Evolutionary conservation across 1,140 invertebrate species (phyloP), one percentile per base, ranked within the genome.

Genomic region (Caenorhabditis latens): DNA sequence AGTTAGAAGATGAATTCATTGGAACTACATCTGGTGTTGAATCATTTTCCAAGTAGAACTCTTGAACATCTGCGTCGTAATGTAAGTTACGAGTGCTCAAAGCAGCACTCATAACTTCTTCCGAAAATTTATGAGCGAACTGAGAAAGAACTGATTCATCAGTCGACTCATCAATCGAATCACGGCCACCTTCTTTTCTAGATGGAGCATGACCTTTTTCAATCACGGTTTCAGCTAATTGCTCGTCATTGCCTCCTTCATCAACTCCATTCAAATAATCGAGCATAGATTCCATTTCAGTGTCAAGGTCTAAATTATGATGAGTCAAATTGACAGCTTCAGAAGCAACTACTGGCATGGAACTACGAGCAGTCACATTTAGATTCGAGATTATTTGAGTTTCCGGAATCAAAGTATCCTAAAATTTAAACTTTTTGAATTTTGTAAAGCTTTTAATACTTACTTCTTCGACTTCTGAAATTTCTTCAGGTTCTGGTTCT

Each of bases 231-330:
- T 55, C 19, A 57, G 82, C 55, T 24, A 40, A 11, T 24, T 13
- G 42, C 5, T 83, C 46, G 7, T 65, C 6, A 63, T 57, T n/a
- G 24, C n/a, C 32, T 83, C 24, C 82, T 16, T 21, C 82, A 8
- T 24, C 43, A 14, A 21, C 82, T 5, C 46, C 43, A 43, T 84
- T 84, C 16, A 84, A 14, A 21, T 84, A 43, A 5, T 57, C 53
- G n/a, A 84, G 32, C 82, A 79, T 79, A 24, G 32, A 42, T 24
- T 79, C 71, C 71, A 79, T 79, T 14, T 79, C 71, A 2, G 71
- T 79, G 14, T 79, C 71, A 19, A 79, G 42, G 2, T 50, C 71
- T 19, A 79, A 4, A 16, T n/a, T 71, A 19, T 16, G 21, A 19
- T 43, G 50, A 3, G 50, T 53, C 9, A 53, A 32, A 32, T 2